These are phyloP conservation scores for Globicephala melas DNA, from an alignment of 2,113 vertebrate genomes.

Conservation along the genomic window DNA sequence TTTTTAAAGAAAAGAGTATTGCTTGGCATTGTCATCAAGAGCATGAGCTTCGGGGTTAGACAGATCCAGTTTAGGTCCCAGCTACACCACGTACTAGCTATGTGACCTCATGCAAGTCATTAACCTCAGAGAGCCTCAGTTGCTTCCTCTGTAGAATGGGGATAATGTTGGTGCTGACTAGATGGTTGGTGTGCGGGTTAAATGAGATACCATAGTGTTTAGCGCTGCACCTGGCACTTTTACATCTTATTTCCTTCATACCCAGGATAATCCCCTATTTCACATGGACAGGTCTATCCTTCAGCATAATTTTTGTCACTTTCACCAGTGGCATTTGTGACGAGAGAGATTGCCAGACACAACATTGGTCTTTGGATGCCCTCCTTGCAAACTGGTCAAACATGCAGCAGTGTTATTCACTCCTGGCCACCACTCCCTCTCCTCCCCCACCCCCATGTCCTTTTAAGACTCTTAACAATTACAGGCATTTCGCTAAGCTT, in stretches of 20 bases:
- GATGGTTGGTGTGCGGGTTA: not conserved
- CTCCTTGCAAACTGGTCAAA: not conserved
- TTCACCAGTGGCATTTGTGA: not conserved
- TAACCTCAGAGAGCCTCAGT: not conserved
- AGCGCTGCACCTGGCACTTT: not conserved
- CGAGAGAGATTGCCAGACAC: not conserved
- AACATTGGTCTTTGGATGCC: no score
- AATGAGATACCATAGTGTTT: not conserved
- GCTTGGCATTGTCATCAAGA: not conserved
- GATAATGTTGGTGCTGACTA: not conserved
- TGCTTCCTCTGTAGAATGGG: not conserved
- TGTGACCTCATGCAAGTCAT: not conserved
- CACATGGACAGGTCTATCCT: not conserved
- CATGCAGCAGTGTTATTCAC: not conserved
- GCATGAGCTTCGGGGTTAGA: not conserved
- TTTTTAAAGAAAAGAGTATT: not conserved
- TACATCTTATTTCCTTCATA: not conserved
- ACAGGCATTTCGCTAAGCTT: not conserved
- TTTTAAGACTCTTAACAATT: not conserved
- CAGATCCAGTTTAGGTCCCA: not conserved
- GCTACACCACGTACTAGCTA: not conserved
- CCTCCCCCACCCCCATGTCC: fast-evolving
- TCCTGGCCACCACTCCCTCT: not conserved
- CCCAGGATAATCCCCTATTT: not conserved
- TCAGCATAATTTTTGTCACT: not conserved